Base-by-base conservation (phyloP, 2,888 invertebrate genomes). In the Celastrina argiolus region DNA sequence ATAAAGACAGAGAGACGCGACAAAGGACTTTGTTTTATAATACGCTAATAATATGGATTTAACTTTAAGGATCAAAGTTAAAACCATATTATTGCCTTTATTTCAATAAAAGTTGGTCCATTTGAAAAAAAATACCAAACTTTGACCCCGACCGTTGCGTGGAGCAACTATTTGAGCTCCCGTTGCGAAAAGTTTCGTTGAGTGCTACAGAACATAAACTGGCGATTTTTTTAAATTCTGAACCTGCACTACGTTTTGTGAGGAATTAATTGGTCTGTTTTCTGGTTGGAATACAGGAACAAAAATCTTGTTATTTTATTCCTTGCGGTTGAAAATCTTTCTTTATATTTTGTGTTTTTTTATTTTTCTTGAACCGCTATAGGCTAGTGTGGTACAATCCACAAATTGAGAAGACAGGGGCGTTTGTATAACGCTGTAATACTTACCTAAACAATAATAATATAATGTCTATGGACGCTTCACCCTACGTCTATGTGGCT, bases 151-250 rank as follows among this genome's bases (percentile, higher is more conserved):
- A 2, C n/a, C 5, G 5, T 51, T 51, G 51, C 18, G 51, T 26
- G 51, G 22, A 51, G 26, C 22, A 51, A 16, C 16, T 36, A 6
- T 45, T 16, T 2, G 16, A 22, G 0, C 51, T 51, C 10, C 10
- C 12, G 51, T 51, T 14, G 51, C 51, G 51, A 22, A 51, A 51
- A 51, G 26, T 51, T 51, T 51, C 14, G 51, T 51, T 51, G 51
- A 51, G 51, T 51, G 22, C 26, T 12, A 22, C 51, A 51, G 22
- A 51, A 51, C 26, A 51, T 51, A 22, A 51, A 51, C 51, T 51
- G 51, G 51, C 8, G 51, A 51, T 51, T 51, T 51, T 51, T 51
- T 22, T 22, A 14, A 51, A 51, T 45, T 18, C 42, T 16, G 42
- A 22, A 51, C 22, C 51, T 26, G 51, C 22, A 12, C 22, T 10